phyloP scores from a whole-genome alignment of 2,888 invertebrate species.

The Ferdinandea cuprea region DNA sequence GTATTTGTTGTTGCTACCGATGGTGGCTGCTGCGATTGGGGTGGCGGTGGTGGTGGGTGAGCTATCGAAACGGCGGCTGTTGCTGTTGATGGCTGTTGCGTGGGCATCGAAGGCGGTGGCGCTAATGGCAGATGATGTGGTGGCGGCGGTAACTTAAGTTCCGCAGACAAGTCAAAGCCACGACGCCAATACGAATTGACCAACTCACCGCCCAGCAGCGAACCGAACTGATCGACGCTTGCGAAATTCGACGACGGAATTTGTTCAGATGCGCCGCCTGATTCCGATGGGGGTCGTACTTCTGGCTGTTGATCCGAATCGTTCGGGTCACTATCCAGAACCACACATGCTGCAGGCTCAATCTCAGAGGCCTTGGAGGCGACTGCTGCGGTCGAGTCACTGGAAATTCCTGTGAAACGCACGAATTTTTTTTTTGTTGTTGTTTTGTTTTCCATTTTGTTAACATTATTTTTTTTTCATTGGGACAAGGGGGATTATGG shows the following conservation, averaged over 20 bases:
- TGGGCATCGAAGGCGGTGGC: constrained; percentile 76
- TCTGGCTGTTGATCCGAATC: constrained; percentile 66
- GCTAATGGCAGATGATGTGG: constrained; percentile 56
- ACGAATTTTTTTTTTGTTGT: constrained; percentile 75
- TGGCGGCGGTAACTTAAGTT: constrained; percentile 80
- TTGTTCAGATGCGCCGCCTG: constrained; percentile 77
- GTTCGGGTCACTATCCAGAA: constrained; percentile 43
- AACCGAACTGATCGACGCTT: constrained; percentile 89
- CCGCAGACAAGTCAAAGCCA: constrained; percentile 84
- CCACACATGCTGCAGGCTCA: constrained; percentile 65
- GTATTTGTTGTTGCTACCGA: constrained; percentile 78
- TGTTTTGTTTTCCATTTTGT: constrained; percentile 56
- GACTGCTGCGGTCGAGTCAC: constrained; percentile 70
- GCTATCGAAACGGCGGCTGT: constrained; percentile 52
- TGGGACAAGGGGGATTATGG: constrained; percentile 36
- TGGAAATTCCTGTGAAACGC: constrained; percentile 83
- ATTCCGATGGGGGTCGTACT: constrained; percentile 42
- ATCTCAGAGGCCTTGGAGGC: constrained; percentile 77
- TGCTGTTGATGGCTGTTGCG: constrained; percentile 51
- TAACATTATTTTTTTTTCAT: constrained; percentile 10
- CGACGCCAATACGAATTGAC: constrained; percentile 91
- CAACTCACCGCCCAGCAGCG: constrained; percentile 89
- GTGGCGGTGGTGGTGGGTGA: constrained; percentile 67
- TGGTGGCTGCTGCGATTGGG: constrained; percentile 68
- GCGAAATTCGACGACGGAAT: constrained; percentile 83